Conservation (phyloP, 2,888 invertebrate genomes). For the Chouioia cunea region DNA sequence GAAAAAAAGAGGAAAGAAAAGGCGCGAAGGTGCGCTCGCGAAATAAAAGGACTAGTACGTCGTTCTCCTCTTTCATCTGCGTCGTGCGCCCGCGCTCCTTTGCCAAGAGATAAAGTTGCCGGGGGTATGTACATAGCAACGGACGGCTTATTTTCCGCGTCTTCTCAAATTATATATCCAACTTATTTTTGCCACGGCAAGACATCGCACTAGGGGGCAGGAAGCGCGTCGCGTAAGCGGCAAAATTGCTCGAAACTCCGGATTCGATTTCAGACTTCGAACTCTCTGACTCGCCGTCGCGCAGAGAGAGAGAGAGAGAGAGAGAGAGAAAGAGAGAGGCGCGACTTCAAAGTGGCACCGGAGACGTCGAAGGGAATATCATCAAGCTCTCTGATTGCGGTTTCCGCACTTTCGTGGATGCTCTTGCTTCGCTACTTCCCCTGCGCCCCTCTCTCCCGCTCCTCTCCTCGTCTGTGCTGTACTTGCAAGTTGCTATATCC, state of each 20-base stretch:
- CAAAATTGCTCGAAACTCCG: conserved; percentile 47
- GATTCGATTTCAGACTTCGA: conserved; percentile 51
- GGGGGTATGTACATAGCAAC: conserved; percentile 21
- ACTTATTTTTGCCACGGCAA: conserved; percentile 55
- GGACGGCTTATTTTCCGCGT: conserved; percentile 51
- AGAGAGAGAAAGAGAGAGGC: background rate
- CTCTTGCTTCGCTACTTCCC: background rate
- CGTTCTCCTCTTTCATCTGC: conserved; percentile 35
- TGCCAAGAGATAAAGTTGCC: conserved; percentile 42
- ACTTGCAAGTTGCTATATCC: background rate
- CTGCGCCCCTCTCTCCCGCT: background rate
- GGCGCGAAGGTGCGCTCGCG: background rate
- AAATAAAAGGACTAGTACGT: background rate
- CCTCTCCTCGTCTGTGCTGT: background rate
- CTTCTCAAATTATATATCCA: conserved; percentile 59
- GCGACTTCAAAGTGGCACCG: conserved; percentile 42
- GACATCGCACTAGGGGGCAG: conserved; percentile 11
- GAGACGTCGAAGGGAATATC: conserved; percentile 42
- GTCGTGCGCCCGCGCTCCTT: conserved; percentile 26
- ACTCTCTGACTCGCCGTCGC: background rate
- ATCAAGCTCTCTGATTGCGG: conserved; percentile 47
- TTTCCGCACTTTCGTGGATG: conserved; percentile 41
- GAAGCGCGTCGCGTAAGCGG: conserved; percentile 34
- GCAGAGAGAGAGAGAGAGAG: conserved; percentile 18
- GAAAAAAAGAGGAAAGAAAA: background rate